Conservation (phyloP, 1,140 invertebrate species). For the Ridgeia piscesae region DNA sequence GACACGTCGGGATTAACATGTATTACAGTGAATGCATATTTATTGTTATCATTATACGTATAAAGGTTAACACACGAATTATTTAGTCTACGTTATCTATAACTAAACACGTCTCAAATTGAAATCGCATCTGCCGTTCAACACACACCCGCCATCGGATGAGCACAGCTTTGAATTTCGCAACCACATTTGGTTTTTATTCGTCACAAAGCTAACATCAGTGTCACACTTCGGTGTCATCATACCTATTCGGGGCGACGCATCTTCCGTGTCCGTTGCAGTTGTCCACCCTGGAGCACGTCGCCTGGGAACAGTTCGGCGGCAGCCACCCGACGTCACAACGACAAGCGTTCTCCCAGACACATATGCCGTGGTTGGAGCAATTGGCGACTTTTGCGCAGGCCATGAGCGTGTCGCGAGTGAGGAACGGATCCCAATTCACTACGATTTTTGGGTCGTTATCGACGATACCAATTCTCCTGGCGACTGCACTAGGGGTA, state of each 20-base stretch:
- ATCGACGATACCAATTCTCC: not conserved
- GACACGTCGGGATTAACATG: too few relatives aligned
- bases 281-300: not conserved
- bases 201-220: not conserved
- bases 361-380: not conserved
- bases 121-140: not conserved
- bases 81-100: not conserved
- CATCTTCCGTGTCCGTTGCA: not conserved
- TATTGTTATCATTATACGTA: not conserved
- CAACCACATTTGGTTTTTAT: not conserved
- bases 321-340: not conserved
- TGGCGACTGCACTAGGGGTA: not conserved
- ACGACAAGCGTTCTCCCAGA: not conserved
- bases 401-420: not conserved
- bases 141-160: too few relatives aligned
- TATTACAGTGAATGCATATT: too few relatives aligned
- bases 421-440: not conserved
- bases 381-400: not conserved
- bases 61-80: not conserved
- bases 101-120: not conserved
- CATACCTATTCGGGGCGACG: not conserved
- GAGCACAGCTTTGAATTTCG: too few relatives aligned
- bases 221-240: too few relatives aligned
- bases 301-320: not conserved
- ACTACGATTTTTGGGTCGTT: not conserved